Evolutionary conservation across 2,797 vertebrate species (phyloP).

Genomic region (Melanotaenia maccullochi): DNA sequence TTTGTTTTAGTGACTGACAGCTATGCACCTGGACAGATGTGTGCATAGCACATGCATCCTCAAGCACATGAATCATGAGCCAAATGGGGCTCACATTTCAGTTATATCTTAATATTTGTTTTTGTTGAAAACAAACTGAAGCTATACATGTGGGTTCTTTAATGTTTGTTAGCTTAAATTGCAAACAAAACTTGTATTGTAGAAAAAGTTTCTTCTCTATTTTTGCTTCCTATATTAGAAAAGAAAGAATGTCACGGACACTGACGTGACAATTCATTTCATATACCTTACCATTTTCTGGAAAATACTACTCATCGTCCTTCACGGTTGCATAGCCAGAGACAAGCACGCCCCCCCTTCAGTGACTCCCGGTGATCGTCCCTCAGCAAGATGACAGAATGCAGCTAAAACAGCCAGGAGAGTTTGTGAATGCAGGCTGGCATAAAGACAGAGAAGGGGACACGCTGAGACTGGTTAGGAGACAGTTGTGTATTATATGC

Average conservation of each 20-base stretch:
- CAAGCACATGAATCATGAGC: constrained; percentile 14
- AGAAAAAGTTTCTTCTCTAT: neutral
- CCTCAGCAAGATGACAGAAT: constrained; percentile 47
- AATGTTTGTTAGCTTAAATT: neutral
- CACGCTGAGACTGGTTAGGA: constrained; percentile 54
- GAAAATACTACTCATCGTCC: constrained; percentile 16
- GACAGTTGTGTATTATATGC: constrained; percentile 21
- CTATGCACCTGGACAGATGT: constrained; percentile 29
- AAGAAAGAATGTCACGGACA: neutral
- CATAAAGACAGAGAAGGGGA: constrained; percentile 37
- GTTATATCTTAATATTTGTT: neutral
- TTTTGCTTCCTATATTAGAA: constrained; percentile 7
- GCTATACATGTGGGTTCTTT: neutral
- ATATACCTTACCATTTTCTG: constrained; percentile 29
- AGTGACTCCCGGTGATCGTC: constrained; percentile 37
- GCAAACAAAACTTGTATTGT: neutral
- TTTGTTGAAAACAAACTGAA: neutral
- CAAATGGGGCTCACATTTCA: neutral
- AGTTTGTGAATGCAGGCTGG: constrained; percentile 38
- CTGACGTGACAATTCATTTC: constrained; percentile 3
- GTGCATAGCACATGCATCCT: constrained; percentile 6
- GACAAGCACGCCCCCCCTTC: constrained; percentile 11
- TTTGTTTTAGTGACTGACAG: constrained; percentile 40
- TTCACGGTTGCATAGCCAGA: constrained; percentile 45
- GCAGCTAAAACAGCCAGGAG: constrained; percentile 31